Evolutionary conservation across 2,888 invertebrate species (phyloP).

Genomic region (Hoplodrina ambigua): DNA sequence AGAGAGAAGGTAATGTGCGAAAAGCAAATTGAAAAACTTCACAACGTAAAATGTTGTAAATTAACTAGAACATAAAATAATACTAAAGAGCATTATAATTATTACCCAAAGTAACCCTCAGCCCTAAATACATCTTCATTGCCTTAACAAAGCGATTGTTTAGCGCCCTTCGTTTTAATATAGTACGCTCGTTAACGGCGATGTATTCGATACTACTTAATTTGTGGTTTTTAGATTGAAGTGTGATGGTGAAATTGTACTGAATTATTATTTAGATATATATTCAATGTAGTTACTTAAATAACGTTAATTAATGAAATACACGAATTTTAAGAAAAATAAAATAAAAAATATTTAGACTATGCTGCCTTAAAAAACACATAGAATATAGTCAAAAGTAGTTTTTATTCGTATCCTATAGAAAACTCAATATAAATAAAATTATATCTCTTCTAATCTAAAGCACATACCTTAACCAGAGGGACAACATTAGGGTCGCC

Average conservation of each 20-base stretch:
- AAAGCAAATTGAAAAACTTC: too few species aligned
- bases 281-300: too few species aligned
- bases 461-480: slow-evolving; percentile 12
- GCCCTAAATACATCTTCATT: slow-evolving; percentile 60
- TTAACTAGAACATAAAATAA: neutral
- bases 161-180: slow-evolving; percentile 34
- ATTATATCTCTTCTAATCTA: neutral
- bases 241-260: too few species aligned
- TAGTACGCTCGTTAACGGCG: slow-evolving; percentile 20
- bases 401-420: too few species aligned
- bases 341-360: too few species aligned
- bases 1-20: too few species aligned
- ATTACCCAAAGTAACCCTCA: slow-evolving; percentile 28
- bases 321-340: too few species aligned
- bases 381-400: too few species aligned
- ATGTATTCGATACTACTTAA: slow-evolving; percentile 7
- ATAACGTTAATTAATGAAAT: too few species aligned
- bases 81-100: slow-evolving; percentile 13
- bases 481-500: slow-evolving; percentile 39
- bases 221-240: neutral
- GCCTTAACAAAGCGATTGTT: slow-evolving; percentile 63
- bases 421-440: neutral
- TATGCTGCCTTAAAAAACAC: too few species aligned
- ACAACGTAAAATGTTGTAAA: neutral
- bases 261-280: too few species aligned